These are phyloP conservation scores for Akabosia matsudoensis DNA, from an alignment of 1,140 invertebrate genomes.

Conservation along the genomic window DNA sequence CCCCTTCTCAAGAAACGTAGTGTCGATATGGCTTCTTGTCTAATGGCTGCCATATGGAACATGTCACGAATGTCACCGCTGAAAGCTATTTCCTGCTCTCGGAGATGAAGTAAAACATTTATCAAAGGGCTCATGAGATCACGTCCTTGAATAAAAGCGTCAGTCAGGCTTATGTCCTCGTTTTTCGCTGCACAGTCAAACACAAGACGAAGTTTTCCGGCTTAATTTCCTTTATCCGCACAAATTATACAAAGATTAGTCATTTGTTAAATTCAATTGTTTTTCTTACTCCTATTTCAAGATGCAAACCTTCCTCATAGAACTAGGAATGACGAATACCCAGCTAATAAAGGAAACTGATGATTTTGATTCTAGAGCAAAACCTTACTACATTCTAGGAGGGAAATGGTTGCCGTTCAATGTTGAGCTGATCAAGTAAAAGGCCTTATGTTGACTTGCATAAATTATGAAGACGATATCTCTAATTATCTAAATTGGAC, in stretches of 20 bases:
- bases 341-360: not conserved
- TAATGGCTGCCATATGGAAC: constrained; percentile 16
- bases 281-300: not conserved
- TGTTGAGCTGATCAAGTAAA: not conserved
- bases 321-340: not conserved
- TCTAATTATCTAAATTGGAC: not conserved
- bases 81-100: not conserved
- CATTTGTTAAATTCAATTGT: too few species aligned
- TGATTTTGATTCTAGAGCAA: not conserved
- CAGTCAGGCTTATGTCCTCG: not conserved
- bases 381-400: not conserved
- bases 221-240: too few species aligned
- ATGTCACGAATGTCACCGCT: constrained; percentile 5
- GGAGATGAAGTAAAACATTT: not conserved
- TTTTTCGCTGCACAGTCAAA: not conserved
- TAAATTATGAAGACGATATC: not conserved
- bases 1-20: constrained; percentile 45
- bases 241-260: too few species aligned
- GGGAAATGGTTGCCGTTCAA: not conserved
- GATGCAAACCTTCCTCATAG: not conserved
- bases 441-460: not conserved
- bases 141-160: not conserved
- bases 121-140: not conserved
- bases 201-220: not conserved
- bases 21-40: constrained; percentile 26